Percentiles rank a stretch among this genome's conserved stretches.
Conservation (phyloP, 35 echinoderm and acorn worm species). For the Patiria miniata region DNA sequence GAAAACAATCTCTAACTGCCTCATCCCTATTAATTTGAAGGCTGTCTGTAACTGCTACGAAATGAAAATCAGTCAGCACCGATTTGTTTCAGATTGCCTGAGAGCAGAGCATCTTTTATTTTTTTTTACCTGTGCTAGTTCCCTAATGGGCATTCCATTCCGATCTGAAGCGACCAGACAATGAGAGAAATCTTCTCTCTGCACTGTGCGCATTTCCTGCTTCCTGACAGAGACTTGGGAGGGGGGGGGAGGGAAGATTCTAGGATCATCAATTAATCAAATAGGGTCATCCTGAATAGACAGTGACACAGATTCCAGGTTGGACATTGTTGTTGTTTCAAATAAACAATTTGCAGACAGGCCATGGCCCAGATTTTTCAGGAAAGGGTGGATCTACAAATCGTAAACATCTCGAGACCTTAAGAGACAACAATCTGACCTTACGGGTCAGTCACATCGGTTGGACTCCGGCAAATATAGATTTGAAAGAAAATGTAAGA, state of each 20-base stretch:
- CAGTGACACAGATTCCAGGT: not conserved
- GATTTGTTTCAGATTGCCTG: too few relatives aligned
- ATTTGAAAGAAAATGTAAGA: too few relatives aligned
- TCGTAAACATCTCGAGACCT: too few relatives aligned
- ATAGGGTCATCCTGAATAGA: not conserved
- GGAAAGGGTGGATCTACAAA: not conserved
- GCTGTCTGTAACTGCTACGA: too few relatives aligned
- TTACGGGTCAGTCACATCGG: too few relatives aligned
- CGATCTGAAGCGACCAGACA: not conserved
- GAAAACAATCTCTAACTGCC: too few relatives aligned
- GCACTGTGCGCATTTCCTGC: not conserved
- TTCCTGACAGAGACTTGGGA: not conserved
- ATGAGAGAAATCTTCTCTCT: not conserved
- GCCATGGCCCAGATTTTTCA: not conserved
- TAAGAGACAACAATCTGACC: too few relatives aligned
- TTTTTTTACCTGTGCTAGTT: not conserved
- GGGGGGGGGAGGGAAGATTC: not conserved
- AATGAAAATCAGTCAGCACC: too few relatives aligned
- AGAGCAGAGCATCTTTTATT: too few relatives aligned
- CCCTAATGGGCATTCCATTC: not conserved
- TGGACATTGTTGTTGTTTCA: not conserved
- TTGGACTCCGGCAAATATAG: too few relatives aligned
- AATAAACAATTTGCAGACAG: not conserved
- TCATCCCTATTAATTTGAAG: too few relatives aligned
- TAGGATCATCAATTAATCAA: slow-evolving; percentile 16